Percentiles rank a stretch among this genome's conserved stretches.
Evolutionary conservation across 1,140 invertebrate genomes (phyloP).

Genomic region (Epicauta chinensis): DNA sequence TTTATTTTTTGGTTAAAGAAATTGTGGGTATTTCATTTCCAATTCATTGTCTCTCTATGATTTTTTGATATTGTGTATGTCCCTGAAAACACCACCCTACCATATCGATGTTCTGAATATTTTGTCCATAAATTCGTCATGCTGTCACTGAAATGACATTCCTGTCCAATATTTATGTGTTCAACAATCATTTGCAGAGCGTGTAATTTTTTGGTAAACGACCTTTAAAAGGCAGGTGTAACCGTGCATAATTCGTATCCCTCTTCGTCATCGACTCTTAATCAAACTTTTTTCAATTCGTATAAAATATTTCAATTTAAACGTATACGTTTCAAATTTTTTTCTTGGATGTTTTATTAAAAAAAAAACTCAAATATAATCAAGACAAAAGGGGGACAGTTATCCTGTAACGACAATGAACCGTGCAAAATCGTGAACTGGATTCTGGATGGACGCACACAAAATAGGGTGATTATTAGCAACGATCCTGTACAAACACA

Average conservation of each 20-base stretch:
- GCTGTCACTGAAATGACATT: slow-evolving; percentile 13
- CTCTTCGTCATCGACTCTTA: neutral
- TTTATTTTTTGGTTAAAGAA: no score
- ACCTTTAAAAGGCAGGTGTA: slow-evolving; percentile 13
- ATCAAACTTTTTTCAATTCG: no score
- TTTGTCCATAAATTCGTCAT: slow-evolving; percentile 8
- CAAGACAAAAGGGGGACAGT: no score
- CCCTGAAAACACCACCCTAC: no score
- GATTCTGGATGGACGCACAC: slow-evolving; percentile 8
- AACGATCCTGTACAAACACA: slow-evolving; percentile 24
- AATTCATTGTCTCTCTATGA: no score
- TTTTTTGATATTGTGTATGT: no score
- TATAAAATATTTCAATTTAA: no score
- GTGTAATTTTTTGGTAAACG: slow-evolving; percentile 17
- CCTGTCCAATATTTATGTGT: slow-evolving; percentile 9
- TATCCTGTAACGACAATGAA: slow-evolving; percentile 9
- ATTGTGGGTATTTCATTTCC: no score
- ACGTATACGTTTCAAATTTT: no score
- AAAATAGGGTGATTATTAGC: slow-evolving; percentile 20
- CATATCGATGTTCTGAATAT: slow-evolving; percentile 3
- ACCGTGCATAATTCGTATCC: slow-evolving; percentile 2
- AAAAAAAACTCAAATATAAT: no score
- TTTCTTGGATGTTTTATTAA: no score
- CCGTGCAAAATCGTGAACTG: slow-evolving; percentile 19
- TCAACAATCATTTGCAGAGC: slow-evolving; percentile 12